Percentiles rank a stretch among this genome's conserved stretches.
Evolutionary conservation across 2,888 invertebrate species (phyloP).

Genomic region (Napeogenes sylphis): DNA sequence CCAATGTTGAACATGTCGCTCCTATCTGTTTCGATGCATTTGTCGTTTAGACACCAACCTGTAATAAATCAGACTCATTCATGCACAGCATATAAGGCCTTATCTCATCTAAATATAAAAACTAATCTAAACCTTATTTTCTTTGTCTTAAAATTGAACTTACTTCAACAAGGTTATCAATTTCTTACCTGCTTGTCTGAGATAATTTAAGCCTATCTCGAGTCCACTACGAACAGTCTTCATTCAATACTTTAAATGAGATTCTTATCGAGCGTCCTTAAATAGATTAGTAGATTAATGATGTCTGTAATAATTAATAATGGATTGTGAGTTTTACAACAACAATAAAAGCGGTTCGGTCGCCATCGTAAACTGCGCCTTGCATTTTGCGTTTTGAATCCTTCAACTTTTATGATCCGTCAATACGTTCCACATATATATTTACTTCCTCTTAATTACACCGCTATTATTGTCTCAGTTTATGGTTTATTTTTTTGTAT

Average conservation of each 20-base stretch:
- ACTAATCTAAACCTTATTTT: slow-evolving; percentile 31
- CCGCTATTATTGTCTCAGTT: slow-evolving; percentile 60
- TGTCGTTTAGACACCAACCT: slow-evolving; percentile 78
- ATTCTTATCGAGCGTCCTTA: slow-evolving; percentile 77
- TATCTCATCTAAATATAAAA: slow-evolving; percentile 30
- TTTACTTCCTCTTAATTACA: slow-evolving; percentile 74
- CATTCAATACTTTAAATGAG: slow-evolving; percentile 79
- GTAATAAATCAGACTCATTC: slow-evolving; percentile 72
- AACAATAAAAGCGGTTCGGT: slow-evolving; percentile 73
- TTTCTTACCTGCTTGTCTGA: slow-evolving; percentile 33
- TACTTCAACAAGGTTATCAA: slow-evolving; percentile 2
- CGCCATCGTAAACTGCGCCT: slow-evolving; percentile 68
- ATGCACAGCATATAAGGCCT: slow-evolving; percentile 34
- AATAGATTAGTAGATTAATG: slow-evolving; percentile 79
- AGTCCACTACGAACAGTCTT: slow-evolving; percentile 76
- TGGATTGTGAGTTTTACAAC: slow-evolving; percentile 77
- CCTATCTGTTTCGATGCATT: slow-evolving; percentile 78
- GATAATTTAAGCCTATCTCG: slow-evolving; percentile 75
- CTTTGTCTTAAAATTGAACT: slow-evolving; percentile 31
- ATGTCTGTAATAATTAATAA: slow-evolving; percentile 78
- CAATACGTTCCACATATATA: slow-evolving; percentile 73
- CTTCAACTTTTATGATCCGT: slow-evolving; percentile 71
- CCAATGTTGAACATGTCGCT: slow-evolving; percentile 76
- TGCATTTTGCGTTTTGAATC: slow-evolving; percentile 71
- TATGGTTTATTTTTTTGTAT: slow-evolving; percentile 63